These are phyloP conservation scores for Drosophila setifemur DNA, from an alignment of 1,140 invertebrate species.

Conservation along the genomic window DNA sequence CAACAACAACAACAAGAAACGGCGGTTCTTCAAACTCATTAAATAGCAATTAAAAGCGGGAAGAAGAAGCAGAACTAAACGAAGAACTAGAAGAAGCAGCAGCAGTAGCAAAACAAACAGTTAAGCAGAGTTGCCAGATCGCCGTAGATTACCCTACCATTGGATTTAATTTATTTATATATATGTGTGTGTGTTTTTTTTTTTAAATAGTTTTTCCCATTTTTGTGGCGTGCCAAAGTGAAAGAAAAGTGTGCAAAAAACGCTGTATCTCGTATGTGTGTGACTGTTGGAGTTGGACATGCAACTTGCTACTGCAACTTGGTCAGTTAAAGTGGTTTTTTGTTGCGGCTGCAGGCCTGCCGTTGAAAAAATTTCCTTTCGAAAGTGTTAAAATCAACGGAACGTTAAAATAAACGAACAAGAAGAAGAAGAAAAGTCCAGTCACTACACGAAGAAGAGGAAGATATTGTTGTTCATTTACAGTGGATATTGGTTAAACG, in stretches of 20 bases:
- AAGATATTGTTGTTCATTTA: too few species aligned
- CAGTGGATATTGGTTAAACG: conserved; percentile 31
- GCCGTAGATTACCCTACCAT: neutral
- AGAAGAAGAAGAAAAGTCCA: neutral
- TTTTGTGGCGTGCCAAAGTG: conserved; percentile 28
- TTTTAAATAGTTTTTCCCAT: neutral
- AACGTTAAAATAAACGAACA: neutral
- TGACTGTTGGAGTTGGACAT: conserved; percentile 40
- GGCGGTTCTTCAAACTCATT: conserved; percentile 41
- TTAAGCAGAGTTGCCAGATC: conserved; percentile 56
- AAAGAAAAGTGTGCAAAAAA: conserved; percentile 50
- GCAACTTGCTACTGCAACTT: conserved; percentile 59
- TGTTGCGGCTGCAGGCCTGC: conserved; percentile 4
- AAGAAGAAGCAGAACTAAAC: conserved; percentile 1
- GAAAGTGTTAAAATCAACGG: conserved; percentile 41
- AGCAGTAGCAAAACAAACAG: conserved; percentile 16
- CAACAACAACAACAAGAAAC: neutral
- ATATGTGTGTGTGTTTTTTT: too few species aligned
- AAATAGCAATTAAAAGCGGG: conserved; percentile 48
- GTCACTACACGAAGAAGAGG: too few species aligned
- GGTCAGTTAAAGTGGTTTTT: conserved; percentile 33
- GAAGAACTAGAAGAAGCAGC: conserved; percentile 2
- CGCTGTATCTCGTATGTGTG: conserved; percentile 21
- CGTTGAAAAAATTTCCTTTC: conserved; percentile 33
- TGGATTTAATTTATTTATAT: neutral